Base-by-base conservation (phyloP, 2,797 vertebrate species). In the Hypotaenidia okinawae region DNA sequence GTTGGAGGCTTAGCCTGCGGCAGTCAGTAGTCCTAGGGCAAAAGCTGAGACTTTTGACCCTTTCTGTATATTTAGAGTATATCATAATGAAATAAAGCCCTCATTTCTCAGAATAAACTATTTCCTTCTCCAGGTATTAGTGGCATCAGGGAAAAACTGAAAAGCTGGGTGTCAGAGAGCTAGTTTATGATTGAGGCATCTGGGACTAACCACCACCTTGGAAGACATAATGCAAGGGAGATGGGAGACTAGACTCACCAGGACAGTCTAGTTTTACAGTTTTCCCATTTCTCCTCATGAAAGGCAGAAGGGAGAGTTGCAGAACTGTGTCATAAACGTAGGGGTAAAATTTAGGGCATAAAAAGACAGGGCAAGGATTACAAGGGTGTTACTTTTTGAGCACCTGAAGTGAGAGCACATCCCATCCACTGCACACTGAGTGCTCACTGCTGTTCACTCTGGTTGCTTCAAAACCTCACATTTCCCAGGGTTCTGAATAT, bases 1-100 rank as follows among this genome's bases (percentile, higher is more conserved):
- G 84, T 90, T 33, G 69, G 81, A 93, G 84, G 70, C 68, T 77
- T 93, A 77, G 94, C 88, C 93, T 54, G 75, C 0, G 6, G 95
- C 94, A 83, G 39, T 70, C 78, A 80, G 75, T 67, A 47, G n/a
- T 94, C 93, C 89, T 80, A 70, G 84, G 75, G 94, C 90, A 90
- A 85, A 84, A 92, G 86, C 72, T 89, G 89, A 80, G 90, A 64
- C 84, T 92, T 89, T n/a, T 92, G 93, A 94, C 86, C 87, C 70
- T 85, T 83, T 45, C 75, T 82, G 61, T 70, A 22, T 43, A 80
- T 87, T 93, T 51, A 49, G 76, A 84, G 23, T 18, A 6, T 18
- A 77, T 58, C 10, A 27, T 39, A 80, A 64, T 41, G 33, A 70
- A 79, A 80, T 61, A 45, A 89, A 54, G 30, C 21, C 32, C 15